These are phyloP conservation scores for Gavialis gangeticus DNA, from an alignment of 2,113 vertebrate species.

Conservation along the genomic window DNA sequence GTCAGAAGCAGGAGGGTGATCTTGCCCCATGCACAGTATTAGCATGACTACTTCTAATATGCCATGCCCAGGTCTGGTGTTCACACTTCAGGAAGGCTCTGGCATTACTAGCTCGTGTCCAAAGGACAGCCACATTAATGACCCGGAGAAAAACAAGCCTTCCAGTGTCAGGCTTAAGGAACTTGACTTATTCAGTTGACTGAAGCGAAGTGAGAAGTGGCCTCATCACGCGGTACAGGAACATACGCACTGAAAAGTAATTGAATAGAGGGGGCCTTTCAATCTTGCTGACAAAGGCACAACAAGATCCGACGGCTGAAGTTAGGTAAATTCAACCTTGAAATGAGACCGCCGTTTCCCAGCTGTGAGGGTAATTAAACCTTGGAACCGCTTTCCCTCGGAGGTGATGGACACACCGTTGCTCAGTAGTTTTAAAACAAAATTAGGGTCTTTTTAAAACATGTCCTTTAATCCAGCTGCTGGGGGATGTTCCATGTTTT, in stretches of 20 bases:
- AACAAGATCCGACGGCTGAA: background rate
- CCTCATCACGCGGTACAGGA: background rate
- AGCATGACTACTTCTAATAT: background rate
- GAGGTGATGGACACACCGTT: background rate
- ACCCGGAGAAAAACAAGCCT: background rate
- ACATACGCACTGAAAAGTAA: background rate
- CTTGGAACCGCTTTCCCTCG: background rate
- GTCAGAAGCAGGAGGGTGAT: background rate
- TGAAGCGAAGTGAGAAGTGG: accelerated
- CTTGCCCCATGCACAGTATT: background rate
- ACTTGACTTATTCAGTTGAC: accelerated
- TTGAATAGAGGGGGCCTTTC: no score
- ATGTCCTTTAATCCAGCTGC: background rate
- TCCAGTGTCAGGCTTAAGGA: background rate
- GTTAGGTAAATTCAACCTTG: background rate
- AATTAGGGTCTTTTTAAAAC: slow-evolving; percentile 29
- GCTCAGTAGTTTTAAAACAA: background rate
- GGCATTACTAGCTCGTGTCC: background rate
- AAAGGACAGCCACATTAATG: background rate
- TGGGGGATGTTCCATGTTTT: background rate
- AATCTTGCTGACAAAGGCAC: background rate
- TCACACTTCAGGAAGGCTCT: background rate
- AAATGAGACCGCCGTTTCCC: background rate
- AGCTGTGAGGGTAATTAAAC: background rate
- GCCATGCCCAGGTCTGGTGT: background rate